Evolutionary conservation across 2,797 vertebrate species (phyloP), one percentile per base, ranked within the genome.

Genomic region (Morelia viridis): DNA sequence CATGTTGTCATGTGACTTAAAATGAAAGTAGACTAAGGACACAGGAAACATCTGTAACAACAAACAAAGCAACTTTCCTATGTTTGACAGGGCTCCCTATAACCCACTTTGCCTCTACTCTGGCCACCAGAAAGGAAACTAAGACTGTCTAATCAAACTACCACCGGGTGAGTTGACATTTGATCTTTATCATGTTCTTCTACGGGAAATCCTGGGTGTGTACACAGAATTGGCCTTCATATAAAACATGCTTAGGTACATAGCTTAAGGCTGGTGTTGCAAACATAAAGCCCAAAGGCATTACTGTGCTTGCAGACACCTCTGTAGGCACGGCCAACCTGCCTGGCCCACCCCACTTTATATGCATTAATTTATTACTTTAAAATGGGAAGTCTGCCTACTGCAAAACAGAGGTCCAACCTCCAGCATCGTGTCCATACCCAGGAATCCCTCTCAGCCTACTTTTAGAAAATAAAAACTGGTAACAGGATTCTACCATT

Each of bases 101-200:
- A 80, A 80, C 35, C 2, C 60, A 91, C 4, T 3, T 31, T 91
- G n/a, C 35, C 19, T 24, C n/a, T 57, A 84, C 26, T 17, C 31
- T 85, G 2, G 62, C 88, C 53, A 41, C 61, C 50, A 68, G 56
- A 53, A 62, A 89, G 91, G 88, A 92, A 89, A 92, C 62, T 31
- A 68, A 85, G 53, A n/a, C 5, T 85, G 53, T 65, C 91, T 85
- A 26, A 80, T 65, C 35, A 76, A 68, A 89, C 31, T 68, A 53
- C 56, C 50, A 19, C 41, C 53, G 28, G 35, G 28, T 57, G 19
- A 89, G 62, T 26, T 11, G 11, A 50, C 83, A 65, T 50, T 22
- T 91, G 90, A 91, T 85, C 41, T 56, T 85, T 89, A 92, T 92
- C 28, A 8, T 87, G 35, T 3, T 84, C 22, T 89, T 50, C 76